Evolutionary conservation across 2,797 vertebrate species (phyloP), one percentile per base, ranked within the genome.

Genomic region (Podarcis siculus): DNA sequence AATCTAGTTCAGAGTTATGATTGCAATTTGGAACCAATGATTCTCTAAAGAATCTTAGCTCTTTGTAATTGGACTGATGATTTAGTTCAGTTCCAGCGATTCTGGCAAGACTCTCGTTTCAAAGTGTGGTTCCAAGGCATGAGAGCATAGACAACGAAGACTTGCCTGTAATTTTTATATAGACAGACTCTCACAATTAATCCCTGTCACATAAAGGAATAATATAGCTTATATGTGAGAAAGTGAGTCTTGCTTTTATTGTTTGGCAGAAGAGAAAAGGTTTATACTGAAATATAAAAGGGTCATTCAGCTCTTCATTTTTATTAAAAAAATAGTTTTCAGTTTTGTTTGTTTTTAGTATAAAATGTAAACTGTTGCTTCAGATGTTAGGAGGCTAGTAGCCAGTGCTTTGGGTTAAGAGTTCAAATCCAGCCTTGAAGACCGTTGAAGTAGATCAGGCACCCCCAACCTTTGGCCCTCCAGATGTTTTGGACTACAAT

Each of bases 211-310:
- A 90, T 92, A 91, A 93, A 95, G 93, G 9, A 73, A 67, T 94
- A 93, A 91, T 95, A 90, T 91, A 95, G 91, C 13, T 87, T 93
- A 88, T 0, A 5, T 58, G 88, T 89, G 89, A 91, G 92, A 92
- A 91, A 92, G 69, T 93, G 85, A 82, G 8, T 82, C 27, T 82
- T 83, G 86, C 76, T 95, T 95, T 89, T 91, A 95, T 55, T 87
- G 86, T 90, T 94, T 89, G 91, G 73, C 79, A 95, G 95, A 64
- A 23, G 61, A 64, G 61, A 64, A 64, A 64, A 19, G 94, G 93
- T 91, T 88, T 55, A 83, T 94, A 90, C 93, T 95, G 90, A 93
- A 94, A 94, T 95, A 94, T 80, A 95, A 95, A 95, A 90, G 92
- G 32, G 37, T 72, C n/a, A 73, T 73, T 66, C 45, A 73, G 69